Evolutionary conservation across 2,113 vertebrate species (phyloP), one percentile per base, ranked within the genome.

Genomic region (Polypterus bichir): DNA sequence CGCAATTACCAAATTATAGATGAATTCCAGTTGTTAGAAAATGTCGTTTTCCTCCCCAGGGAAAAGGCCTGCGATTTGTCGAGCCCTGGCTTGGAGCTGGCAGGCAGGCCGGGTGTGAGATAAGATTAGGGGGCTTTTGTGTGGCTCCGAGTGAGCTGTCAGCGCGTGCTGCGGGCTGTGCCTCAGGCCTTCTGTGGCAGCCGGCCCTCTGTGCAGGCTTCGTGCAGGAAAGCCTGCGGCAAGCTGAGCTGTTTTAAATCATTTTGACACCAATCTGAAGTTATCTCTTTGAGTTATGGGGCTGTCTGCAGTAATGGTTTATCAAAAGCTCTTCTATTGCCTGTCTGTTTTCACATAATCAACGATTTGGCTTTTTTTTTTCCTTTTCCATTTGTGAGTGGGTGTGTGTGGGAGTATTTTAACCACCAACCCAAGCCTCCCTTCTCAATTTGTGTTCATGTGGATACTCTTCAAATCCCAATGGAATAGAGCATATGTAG

Each of bases 251-350:
- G 76, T 67, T 64, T 77, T 71, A 68, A 59, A 64, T 74, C 70
- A 65, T 74, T 71, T 77, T 73, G 73, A 66, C 70, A 70, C 62
- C 64, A 68, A 59, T 59, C 65, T 27, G 0, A 45, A 3, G 6
- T 79, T 85, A 82, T 87, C 77, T 72, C 4, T 6, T 63, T 69
- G 71, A 73, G 71, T 75, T 70, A 74, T 77, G 74, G 70, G 75
- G 54, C 67, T 74, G 75, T 81, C 78, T 72, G 66, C 76, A 70
- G 79, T 72, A 74, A 71, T 69, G 68, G 66, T 68, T 82, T 83
- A 81, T 86, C 76, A 0, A 67, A 72, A 76, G 63, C 67, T 61
- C 9, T 11, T 60, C 58, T 49, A 44, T 11, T 7, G 10, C 8
- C 47, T 62, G 27, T 54, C 44, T 46, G 6, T 54, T 62, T 54